A percentile compares a stretch with the other conserved stretches of the same genome.
phyloP scores from a whole-genome alignment of 1,140 invertebrate genomes.

The Zophobas atratus region DNA sequence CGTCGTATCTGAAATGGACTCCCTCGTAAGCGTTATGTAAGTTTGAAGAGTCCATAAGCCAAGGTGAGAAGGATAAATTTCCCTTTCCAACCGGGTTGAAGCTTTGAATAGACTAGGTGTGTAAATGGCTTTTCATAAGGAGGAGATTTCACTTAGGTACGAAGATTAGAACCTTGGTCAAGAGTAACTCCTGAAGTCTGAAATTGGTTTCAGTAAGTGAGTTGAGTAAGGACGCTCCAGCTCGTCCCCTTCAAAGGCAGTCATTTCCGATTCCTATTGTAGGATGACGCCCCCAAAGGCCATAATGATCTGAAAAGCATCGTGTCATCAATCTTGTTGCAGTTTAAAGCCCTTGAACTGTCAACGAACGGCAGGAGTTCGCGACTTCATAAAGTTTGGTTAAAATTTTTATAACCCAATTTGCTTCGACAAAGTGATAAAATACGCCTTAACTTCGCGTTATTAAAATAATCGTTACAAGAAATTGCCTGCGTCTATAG shows the following conservation, averaged over 20 bases:
- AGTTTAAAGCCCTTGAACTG: slow-evolving; percentile 18
- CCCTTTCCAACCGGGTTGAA: slow-evolving; percentile 17
- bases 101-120: slow-evolving; percentile 33
- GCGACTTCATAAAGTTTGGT: slow-evolving; percentile 7
- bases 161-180: slow-evolving; percentile 40
- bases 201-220: slow-evolving; percentile 31
- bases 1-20: too few relatives aligned
- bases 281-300: slow-evolving; percentile 17
- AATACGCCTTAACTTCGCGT: slow-evolving; percentile 2
- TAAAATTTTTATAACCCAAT: slow-evolving; percentile 31
- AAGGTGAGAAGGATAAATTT: slow-evolving; percentile 38
- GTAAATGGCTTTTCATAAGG: slow-evolving; percentile 41
- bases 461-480: background rate
- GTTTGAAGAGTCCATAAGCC: slow-evolving; percentile 24
- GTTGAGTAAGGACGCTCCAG: slow-evolving; percentile 24
- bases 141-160: slow-evolving; percentile 41
- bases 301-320: slow-evolving; percentile 4
- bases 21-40: slow-evolving; percentile 13
- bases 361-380: slow-evolving; percentile 1
- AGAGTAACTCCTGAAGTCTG: slow-evolving; percentile 36
- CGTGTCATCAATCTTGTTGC: slow-evolving; percentile 33
- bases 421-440: slow-evolving; percentile 17
- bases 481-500: background rate
- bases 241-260: slow-evolving; percentile 28
- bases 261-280: slow-evolving; percentile 36